A percentile compares a stretch with the other conserved stretches of the same genome.
Conservation (phyloP, 2,888 invertebrate species). For the Shargacucullia verbasci region DNA sequence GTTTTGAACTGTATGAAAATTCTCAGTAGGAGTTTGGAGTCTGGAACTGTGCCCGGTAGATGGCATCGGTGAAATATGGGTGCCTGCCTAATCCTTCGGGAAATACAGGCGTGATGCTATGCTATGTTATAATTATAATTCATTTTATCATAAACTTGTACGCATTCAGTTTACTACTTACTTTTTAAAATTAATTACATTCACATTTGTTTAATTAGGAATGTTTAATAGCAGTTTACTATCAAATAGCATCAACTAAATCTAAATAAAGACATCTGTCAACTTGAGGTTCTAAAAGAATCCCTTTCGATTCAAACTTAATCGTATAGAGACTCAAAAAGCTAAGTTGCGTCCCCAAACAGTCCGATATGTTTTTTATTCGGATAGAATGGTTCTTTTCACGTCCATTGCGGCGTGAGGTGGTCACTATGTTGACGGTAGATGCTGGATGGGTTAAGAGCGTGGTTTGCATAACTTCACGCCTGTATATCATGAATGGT, state of each 20-base stretch:
- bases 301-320: conserved; percentile 55
- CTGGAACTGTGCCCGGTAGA: too few species aligned
- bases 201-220: too few species aligned
- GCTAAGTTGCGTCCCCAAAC: conserved; percentile 68
- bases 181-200: too few species aligned
- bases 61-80: too few species aligned
- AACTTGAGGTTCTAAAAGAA: conserved; percentile 27
- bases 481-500: too few species aligned
- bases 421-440: conserved; percentile 79
- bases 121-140: too few species aligned
- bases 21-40: too few species aligned
- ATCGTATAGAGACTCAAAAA: conserved; percentile 62
- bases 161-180: too few species aligned
- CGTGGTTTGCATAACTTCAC: neutral
- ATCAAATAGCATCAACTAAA: conserved; percentile 2
- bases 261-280: conserved; percentile 48
- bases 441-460: conserved; percentile 58
- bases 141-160: too few species aligned
- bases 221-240: neutral
- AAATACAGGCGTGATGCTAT: too few species aligned
- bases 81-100: too few species aligned
- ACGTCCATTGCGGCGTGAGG: conserved; percentile 71
- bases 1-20: too few species aligned
- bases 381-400: conserved; percentile 72
- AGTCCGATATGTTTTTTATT: conserved; percentile 71